phyloP scores from a whole-genome alignment of 37 sponge, comb jelly and placozoan genomes.

The Amphimedon queenslandica region DNA sequence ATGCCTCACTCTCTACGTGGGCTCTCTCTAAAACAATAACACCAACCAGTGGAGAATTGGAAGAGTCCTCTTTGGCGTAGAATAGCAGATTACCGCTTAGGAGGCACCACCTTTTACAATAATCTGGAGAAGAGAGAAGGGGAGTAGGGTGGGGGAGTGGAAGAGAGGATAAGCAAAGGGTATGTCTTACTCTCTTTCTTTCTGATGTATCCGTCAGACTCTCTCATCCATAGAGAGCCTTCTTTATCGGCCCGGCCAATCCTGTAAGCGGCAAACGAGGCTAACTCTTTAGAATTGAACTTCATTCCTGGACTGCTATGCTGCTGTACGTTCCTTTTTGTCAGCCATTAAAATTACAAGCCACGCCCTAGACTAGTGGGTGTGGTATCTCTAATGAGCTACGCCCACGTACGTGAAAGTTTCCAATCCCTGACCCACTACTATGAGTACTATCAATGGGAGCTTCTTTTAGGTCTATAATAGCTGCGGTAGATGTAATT shows the following conservation, averaged over 20 bases:
- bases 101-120: conserved; percentile 62
- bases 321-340: too few species aligned
- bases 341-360: too few species aligned
- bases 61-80: conserved; percentile 47
- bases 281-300: conserved; percentile 78
- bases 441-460: too few species aligned
- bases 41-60: conserved; percentile 32
- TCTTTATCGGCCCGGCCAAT: conserved; percentile 76
- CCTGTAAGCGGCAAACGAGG: conserved; percentile 29
- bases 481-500: too few species aligned
- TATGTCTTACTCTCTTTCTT: conserved; percentile 59
- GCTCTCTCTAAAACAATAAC: conserved; percentile 56
- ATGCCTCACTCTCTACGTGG: conserved; percentile 42
- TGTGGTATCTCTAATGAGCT: background rate
- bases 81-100: conserved; percentile 76
- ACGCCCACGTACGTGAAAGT: background rate
- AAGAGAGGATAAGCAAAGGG: too few species aligned
- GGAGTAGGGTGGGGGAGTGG: background rate
- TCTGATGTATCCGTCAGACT: conserved; percentile 40
- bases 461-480: too few species aligned
- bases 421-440: background rate
- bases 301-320: too few species aligned
- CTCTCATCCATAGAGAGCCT: conserved; percentile 74
- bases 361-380: background rate
- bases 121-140: conserved; percentile 53